Evolutionary conservation across 2,797 vertebrate species (phyloP).

Genomic region (Lagorchestes hirsutus): DNA sequence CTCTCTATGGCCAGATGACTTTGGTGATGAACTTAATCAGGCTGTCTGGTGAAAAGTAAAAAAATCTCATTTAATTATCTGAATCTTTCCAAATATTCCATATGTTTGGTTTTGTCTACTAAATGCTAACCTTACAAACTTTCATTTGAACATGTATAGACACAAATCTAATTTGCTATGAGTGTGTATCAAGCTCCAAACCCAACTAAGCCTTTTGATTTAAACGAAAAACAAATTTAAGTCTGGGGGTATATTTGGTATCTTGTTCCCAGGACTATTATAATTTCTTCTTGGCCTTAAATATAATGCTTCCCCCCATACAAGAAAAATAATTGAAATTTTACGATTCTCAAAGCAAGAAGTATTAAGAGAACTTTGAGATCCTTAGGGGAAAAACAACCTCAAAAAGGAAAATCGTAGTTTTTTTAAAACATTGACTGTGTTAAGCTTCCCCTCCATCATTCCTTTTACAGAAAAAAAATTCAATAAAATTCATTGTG

Average conservation of each 20-base stretch:
- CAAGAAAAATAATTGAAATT: constrained; percentile 58
- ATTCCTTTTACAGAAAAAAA: constrained; percentile 32
- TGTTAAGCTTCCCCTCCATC: constrained; percentile 40
- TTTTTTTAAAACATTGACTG: constrained; percentile 14
- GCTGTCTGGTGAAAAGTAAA: constrained; percentile 41
- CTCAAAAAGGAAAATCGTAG: constrained; percentile 42
- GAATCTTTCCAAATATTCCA: constrained; percentile 28
- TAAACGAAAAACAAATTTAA: constrained; percentile 22
- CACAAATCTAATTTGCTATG: neutral
- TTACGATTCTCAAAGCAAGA: constrained; percentile 38
- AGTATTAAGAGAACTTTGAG: constrained; percentile 50
- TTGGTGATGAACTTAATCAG: constrained; percentile 49
- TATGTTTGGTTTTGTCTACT: constrained; percentile 13
- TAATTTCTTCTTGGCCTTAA: constrained; percentile 42
- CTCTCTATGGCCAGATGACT: constrained; percentile 13
- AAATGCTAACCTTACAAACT: constrained; percentile 22
- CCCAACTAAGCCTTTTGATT: constrained; percentile 12
- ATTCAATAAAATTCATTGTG: constrained; percentile 51
- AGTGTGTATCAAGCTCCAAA: neutral
- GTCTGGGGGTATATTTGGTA: constrained; percentile 1
- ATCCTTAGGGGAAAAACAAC: constrained; percentile 23
- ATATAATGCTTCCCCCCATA: constrained; percentile 44
- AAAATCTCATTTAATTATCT: constrained; percentile 7
- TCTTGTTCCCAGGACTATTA: neutral
- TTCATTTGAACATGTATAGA: neutral